These are phyloP conservation scores for Enteromius fasciolatus DNA, from an alignment of 2,797 vertebrate genomes.

Conservation along the genomic window DNA sequence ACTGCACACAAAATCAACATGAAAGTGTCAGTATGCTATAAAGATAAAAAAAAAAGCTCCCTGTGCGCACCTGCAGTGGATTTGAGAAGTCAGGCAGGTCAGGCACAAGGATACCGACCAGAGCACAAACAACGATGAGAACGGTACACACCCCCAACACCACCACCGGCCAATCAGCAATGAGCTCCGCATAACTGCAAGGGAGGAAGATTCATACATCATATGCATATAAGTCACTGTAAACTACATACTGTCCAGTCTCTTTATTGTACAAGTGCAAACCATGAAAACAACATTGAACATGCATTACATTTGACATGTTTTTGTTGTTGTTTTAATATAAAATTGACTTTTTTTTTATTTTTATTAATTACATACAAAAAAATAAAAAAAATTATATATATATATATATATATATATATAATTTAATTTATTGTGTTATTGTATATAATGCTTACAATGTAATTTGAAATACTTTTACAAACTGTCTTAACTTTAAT, in stretches of 20 bases:
- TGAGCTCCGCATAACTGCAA: constrained; percentile 90
- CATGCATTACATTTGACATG: background rate
- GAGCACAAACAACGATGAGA: constrained; percentile 91
- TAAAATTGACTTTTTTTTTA: too few species aligned
- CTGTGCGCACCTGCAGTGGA: constrained; percentile 88
- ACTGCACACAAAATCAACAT: background rate
- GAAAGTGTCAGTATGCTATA: background rate
- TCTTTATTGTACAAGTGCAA: background rate
- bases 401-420: too few species aligned
- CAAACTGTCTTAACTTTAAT: too few species aligned
- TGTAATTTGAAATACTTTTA: too few species aligned
- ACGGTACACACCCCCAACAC: constrained; percentile 95
- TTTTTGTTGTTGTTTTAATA: too few species aligned
- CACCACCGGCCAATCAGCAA: constrained; percentile 97
- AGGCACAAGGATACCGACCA: constrained; percentile 92
- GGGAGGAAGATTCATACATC: background rate
- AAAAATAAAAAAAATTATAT: too few species aligned
- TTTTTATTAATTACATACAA: too few species aligned
- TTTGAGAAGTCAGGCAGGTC: constrained; percentile 98
- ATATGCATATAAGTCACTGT: background rate
- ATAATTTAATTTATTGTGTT: too few species aligned
- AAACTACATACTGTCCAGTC: background rate
- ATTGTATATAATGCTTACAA: too few species aligned
- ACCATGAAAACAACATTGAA: background rate
- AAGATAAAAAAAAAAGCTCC: background rate